Base-by-base conservation (phyloP, 2,113 vertebrate genomes). In the Lontra canadensis region DNA sequence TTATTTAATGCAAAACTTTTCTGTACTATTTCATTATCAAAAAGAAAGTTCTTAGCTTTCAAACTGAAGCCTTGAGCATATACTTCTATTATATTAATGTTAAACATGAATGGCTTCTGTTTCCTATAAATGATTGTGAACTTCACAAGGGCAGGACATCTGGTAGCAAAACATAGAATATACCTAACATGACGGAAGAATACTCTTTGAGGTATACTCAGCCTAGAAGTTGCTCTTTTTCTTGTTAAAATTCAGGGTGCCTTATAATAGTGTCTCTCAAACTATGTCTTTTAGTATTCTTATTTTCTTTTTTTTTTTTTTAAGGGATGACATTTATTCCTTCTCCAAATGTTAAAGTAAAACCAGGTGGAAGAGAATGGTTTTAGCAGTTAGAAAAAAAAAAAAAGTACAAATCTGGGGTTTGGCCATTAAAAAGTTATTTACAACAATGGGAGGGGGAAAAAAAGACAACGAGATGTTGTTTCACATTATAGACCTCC, bases 301-400 rank as follows among this genome's bases (percentile, higher is more conserved):
- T 36, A 39, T 71, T 42, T 42, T 42, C 39, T 4, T 42, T 42
- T 42, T 42, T 39, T 39, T 39, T 42, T 42, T 42, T 42, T 42
- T 98, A 61, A 96, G 99, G 99, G 99, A 98, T 99, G 98, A 99
- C 99, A 99, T 99, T 99, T 99, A 99, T 99, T 99, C 99, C 99
- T 99, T 99, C 99, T 97, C 94, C 99, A 98, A 99, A 99, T 98
- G 99, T 99, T 99, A 99, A 99, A 99, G 99, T 99, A 99, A 99
- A 99, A 99, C 99, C 99, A 98, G 97, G 98, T 98, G 98, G 97
- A 95, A 98, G 96, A 98, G 98, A 97, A 98, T 99, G 99, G 98
- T 98, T 99, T 99, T 99, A 99, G 99, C 99, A 99, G 99, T 99
- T 99, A 99, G 99, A 99, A 99, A 99, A 99, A 99, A 99, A 99